Evolutionary conservation across 2,888 invertebrate species (phyloP).

Genomic region (Pimpla rufipes): DNA sequence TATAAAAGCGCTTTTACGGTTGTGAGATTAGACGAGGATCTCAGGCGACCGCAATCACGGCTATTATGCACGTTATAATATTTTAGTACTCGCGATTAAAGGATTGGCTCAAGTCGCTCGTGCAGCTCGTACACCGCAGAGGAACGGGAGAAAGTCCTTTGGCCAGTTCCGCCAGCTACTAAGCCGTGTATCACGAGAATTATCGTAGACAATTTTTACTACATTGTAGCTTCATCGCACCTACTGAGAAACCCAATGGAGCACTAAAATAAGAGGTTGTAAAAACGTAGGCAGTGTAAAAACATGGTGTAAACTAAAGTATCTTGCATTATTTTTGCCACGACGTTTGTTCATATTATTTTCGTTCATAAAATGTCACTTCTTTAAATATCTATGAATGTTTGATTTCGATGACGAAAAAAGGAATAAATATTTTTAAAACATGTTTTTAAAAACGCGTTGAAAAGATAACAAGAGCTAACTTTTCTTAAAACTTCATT

Average conservation of each 20-base stretch:
- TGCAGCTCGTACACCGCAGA: conserved; percentile 15
- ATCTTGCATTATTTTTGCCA: no score
- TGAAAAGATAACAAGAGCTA: no score
- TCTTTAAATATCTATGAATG: no score
- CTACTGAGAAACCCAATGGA: neutral
- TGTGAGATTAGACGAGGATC: conserved; percentile 79
- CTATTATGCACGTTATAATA: conserved; percentile 79
- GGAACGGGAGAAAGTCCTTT: conserved; percentile 18
- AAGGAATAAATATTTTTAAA: no score
- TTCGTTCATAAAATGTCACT: no score
- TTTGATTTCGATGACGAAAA: no score
- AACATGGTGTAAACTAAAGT: no score
- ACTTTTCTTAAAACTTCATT: no score
- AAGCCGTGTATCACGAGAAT: neutral
- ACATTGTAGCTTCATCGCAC: neutral
- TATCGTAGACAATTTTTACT: neutral
- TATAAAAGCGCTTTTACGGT: conserved; percentile 78
- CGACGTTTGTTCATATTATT: no score
- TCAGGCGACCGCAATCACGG: conserved; percentile 73
- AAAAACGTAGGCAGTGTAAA: no score
- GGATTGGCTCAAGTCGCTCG: conserved; percentile 75
- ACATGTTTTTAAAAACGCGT: no score
- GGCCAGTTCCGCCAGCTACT: conserved; percentile 5
- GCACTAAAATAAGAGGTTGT: neutral
- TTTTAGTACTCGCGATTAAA: conserved; percentile 79